Percentiles rank a stretch among this genome's conserved stretches.
These are phyloP conservation scores for Mustelus asterias DNA, from an alignment of 2,113 vertebrate genomes.

Conservation along the genomic window DNA sequence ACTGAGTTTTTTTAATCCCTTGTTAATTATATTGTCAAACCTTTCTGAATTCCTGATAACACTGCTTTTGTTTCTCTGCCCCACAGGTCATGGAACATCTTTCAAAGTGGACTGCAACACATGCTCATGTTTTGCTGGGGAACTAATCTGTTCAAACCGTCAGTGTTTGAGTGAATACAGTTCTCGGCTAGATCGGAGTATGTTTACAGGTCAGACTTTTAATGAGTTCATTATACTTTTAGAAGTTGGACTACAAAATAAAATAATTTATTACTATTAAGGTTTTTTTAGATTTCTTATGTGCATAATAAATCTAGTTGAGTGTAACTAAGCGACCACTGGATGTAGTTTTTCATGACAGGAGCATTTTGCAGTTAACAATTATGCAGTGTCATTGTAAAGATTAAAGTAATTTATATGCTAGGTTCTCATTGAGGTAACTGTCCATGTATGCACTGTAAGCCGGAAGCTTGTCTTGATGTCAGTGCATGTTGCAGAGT, in stretches of 20 bases:
- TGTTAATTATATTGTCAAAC: not conserved
- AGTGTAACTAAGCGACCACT: not conserved
- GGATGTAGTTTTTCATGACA: not conserved
- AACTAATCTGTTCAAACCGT: slow-evolving; percentile 74
- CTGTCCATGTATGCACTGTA: not conserved
- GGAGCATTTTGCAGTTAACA: not conserved
- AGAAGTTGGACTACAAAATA: not conserved
- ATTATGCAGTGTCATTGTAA: not conserved
- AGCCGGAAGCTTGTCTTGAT: not conserved
- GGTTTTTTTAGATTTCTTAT: not conserved
- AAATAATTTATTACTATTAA: not conserved
- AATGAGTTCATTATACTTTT: not conserved
- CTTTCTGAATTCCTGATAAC: not conserved
- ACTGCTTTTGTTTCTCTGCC: not conserved
- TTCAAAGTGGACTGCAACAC: slow-evolving; percentile 80
- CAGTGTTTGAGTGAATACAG: slow-evolving; percentile 69
- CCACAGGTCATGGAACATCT: slow-evolving; percentile 72
- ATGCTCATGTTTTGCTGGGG: slow-evolving; percentile 86
- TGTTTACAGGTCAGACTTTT: slow-evolving; percentile 68
- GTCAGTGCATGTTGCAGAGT: not conserved
- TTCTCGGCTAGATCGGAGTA: slow-evolving; percentile 64
- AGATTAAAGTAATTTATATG: not conserved
- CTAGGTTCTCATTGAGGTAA: not conserved
- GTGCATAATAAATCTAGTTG: not conserved
- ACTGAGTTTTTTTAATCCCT: not conserved